Evolutionary conservation across 64 coral and sea anemone genomes (phyloP).

Genomic region (Montipora cactus): DNA sequence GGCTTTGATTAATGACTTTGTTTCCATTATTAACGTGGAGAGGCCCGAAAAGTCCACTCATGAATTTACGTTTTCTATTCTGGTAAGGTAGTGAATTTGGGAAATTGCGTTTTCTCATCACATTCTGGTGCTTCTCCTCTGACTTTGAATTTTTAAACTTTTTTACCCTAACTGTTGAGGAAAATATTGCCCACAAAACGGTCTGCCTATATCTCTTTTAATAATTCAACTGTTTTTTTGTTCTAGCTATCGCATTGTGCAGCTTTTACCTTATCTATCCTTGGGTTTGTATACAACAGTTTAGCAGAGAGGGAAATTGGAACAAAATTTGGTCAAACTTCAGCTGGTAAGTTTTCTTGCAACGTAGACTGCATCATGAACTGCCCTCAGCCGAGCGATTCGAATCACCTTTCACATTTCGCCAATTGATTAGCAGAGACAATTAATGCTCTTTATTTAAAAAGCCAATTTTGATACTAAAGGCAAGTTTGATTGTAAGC

Average conservation of each 20-base stretch:
- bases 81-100: slow-evolving; percentile 70
- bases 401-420: too few relatives aligned
- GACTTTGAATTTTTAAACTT: too few relatives aligned
- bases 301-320: slow-evolving; percentile 83
- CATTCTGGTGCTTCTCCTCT: neutral
- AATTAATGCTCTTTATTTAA: too few relatives aligned
- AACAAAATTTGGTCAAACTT: slow-evolving; percentile 78
- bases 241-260: slow-evolving; percentile 83
- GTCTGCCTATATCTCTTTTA: too few relatives aligned
- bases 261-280: slow-evolving; percentile 73
- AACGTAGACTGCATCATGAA: too few relatives aligned
- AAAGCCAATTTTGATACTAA: too few relatives aligned
- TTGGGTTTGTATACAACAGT: slow-evolving; percentile 89
- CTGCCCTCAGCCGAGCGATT: too few relatives aligned
- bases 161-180: too few relatives aligned
- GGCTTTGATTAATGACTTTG: slow-evolving; percentile 87
- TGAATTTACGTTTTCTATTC: slow-evolving; percentile 79
- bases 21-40: slow-evolving; percentile 78
- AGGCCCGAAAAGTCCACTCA: slow-evolving; percentile 91
- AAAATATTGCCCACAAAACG: too few relatives aligned
- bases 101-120: too few relatives aligned
- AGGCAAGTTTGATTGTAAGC: too few relatives aligned
- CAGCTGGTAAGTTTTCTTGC: slow-evolving; percentile 72
- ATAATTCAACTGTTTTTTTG: neutral
- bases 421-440: too few relatives aligned